Base-by-base conservation (phyloP, 2,797 vertebrate species). In the Nyctibius grandis region DNA sequence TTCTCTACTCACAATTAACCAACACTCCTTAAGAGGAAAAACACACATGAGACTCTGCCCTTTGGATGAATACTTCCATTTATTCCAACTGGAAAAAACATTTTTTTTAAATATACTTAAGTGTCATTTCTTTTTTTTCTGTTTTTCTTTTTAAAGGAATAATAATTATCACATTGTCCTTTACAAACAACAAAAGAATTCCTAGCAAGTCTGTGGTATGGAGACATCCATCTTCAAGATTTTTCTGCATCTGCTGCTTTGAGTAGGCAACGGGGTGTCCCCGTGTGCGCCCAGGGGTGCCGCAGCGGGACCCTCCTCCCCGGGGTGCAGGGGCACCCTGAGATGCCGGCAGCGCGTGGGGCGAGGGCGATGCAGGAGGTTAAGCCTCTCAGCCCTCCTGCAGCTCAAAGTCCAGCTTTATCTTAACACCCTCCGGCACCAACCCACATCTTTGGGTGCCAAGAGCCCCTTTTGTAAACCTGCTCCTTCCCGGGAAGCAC, bases 151-250 rank as follows among this genome's bases (percentile, higher is more conserved):
- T 97, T 88, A 63, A 97, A 94, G 75, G 87, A 96, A 96, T 93
- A 96, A 96, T 96, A 96, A 95, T 96, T 79, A 97, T 93, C 97
- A 97, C 97, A 97, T 84, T 91, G 95, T 95, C 95, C 94, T 97
- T 97, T 96, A 97, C 91, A 97, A 97, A 97, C 97, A 95, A 96
- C 94, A 92, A 68, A 96, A 97, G 81, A 91, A 53, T 57, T 97
- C 94, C 95, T 96, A 96, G 95, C 95, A 92, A 96, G 84, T 91
- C 92, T 96, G 96, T 97, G 91, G 82, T 94, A 93, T 87, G 96
- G 89, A 97, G 92, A 97, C 96, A 95, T 94, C 95, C 82, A 88
- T 59, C 95, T 95, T 96, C 84, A 88, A 81, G 82, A 84, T 94
- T 94, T 96, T 97, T 85, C 92, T 81, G 75, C 87, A 89, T 91